These are phyloP conservation scores for Grantiella picta DNA, from an alignment of 2,113 vertebrate genomes.

Conservation along the genomic window DNA sequence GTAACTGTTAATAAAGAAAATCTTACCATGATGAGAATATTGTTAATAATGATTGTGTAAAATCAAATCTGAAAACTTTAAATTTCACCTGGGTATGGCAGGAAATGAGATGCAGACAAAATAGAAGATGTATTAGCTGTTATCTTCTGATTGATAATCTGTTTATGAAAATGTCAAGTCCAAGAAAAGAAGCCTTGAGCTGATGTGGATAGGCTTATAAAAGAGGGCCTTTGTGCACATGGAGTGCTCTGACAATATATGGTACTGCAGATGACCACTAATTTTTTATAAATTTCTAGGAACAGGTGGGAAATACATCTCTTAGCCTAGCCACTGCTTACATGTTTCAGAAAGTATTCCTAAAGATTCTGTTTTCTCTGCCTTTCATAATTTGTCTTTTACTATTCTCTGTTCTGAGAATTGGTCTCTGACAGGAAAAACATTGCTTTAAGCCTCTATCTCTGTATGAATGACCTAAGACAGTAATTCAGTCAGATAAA, in stretches of 20 bases:
- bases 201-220: background rate
- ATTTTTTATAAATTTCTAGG: conserved; percentile 1
- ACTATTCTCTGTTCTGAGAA: background rate
- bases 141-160: conserved; percentile 44
- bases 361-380: background rate
- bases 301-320: conserved; percentile 27
- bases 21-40: background rate
- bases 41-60: background rate
- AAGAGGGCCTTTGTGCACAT: background rate
- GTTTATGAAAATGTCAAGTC: conserved; percentile 26
- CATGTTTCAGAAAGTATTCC: background rate
- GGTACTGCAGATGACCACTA: background rate
- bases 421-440: background rate
- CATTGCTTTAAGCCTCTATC: background rate
- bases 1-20: background rate
- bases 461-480: background rate
- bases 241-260: background rate
- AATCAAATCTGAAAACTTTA: background rate
- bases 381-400: background rate
- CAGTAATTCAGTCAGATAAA: background rate
- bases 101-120: conserved; percentile 37
- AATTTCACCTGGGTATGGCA: background rate
- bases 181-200: background rate
- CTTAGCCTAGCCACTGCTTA: background rate
- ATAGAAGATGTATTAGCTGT: background rate